Conservation (phyloP, 37 sponge, comb jelly and placozoan species). For the Crambe crambe region DNA sequence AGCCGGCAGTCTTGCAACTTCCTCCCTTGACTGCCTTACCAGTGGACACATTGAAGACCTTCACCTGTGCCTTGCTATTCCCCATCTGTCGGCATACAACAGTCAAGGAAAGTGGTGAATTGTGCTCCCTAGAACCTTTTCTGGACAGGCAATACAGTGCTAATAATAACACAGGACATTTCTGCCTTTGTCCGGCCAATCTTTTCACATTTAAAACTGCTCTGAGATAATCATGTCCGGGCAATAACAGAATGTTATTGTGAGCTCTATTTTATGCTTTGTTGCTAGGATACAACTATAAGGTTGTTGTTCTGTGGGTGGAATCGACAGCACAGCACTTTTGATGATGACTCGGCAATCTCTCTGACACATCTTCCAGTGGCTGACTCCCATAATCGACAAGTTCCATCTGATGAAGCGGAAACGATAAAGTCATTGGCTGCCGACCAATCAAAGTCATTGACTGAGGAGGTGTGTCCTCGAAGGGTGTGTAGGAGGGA, state of each 20-base stretch:
- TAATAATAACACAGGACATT: too few species aligned
- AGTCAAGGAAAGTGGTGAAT: too few species aligned
- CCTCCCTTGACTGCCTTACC: slow-evolving; percentile 79
- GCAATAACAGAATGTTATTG: too few species aligned
- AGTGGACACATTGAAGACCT: slow-evolving; percentile 88
- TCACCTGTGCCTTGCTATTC: slow-evolving; percentile 8
- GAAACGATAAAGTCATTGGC: slow-evolving; percentile 81
- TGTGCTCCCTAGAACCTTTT: too few species aligned
- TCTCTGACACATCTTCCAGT: slow-evolving; percentile 70
- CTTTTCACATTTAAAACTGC: too few species aligned
- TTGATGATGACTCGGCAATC: slow-evolving; percentile 49
- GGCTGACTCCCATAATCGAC: slow-evolving; percentile 75
- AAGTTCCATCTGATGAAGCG: slow-evolving; percentile 83
- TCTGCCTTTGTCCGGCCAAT: too few species aligned
- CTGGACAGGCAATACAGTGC: too few species aligned
- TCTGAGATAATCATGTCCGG: too few species aligned
- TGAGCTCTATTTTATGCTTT: neutral
- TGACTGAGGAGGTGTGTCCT: slow-evolving; percentile 79
- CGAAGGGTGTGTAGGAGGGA: slow-evolving; percentile 53
- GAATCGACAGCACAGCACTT: slow-evolving; percentile 55
- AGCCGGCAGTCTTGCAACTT: slow-evolving; percentile 78
- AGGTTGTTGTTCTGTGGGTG: slow-evolving; percentile 69
- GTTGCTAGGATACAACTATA: slow-evolving; percentile 58
- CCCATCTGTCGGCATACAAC: neutral
- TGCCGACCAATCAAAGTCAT: slow-evolving; percentile 91